These are phyloP conservation scores for Sarcophaga carnaria DNA, from an alignment of 2,888 invertebrate species.

Conservation along the genomic window DNA sequence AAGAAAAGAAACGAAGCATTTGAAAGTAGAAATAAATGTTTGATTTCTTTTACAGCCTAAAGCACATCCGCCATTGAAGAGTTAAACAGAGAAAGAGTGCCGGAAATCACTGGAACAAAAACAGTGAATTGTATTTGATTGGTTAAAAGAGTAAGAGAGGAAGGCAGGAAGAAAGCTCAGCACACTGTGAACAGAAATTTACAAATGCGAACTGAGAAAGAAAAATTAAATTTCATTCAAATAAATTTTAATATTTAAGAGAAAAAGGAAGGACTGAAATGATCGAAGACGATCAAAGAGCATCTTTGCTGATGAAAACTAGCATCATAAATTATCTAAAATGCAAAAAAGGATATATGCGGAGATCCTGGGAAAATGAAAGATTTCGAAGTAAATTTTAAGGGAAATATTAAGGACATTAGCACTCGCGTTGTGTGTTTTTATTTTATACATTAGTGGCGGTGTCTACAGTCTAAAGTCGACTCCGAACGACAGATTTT, in stretches of 20 bases:
- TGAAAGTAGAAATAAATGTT: constrained; percentile 66
- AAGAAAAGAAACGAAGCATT: neutral
- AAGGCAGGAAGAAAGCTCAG: neutral
- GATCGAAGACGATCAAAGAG: no score
- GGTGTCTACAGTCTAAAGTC: no score
- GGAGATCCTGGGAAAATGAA: neutral
- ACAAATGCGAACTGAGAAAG: no score
- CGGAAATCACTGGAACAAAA: constrained; percentile 13
- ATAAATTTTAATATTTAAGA: no score
- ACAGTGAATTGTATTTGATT: neutral
- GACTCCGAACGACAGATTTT: no score
- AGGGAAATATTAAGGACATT: neutral
- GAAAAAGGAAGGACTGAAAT: no score
- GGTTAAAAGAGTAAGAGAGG: neutral
- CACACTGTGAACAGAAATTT: neutral
- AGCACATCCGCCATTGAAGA: constrained; percentile 69
- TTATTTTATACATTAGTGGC: no score
- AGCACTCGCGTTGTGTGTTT: no score
- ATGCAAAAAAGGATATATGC: neutral
- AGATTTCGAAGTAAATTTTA: neutral
- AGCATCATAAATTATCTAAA: no score
- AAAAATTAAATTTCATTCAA: no score
- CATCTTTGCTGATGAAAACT: no score
- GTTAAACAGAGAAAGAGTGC: constrained; percentile 53
- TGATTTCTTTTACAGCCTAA: constrained; percentile 64